Evolutionary conservation across 37 sponge, comb jelly and placozoan species (phyloP).

Genomic region (Hormiphora californensis): DNA sequence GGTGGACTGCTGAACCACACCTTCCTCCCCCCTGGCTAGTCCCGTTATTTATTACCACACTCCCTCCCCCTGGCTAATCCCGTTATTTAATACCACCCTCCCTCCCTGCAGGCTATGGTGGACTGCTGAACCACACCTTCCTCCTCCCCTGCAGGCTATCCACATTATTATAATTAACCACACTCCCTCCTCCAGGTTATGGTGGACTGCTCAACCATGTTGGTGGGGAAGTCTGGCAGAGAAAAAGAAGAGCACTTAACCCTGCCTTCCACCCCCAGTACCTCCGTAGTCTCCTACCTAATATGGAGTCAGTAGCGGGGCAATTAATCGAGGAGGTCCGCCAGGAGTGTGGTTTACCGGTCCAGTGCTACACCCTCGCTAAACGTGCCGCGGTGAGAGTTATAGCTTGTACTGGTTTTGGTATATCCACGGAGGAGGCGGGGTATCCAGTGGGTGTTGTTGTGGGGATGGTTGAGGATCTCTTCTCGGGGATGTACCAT

Average conservation of each 20-base stretch:
- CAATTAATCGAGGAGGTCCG: background rate
- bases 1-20: too few species aligned
- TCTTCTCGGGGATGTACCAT: background rate
- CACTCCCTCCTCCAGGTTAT: too few species aligned
- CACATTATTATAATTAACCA: too few species aligned
- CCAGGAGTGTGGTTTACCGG: too few species aligned
- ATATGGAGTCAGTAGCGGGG: background rate
- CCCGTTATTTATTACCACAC: too few species aligned
- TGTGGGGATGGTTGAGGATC: background rate
- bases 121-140: too few species aligned
- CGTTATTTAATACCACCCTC: too few species aligned
- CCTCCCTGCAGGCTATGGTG: too few species aligned
- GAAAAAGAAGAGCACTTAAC: background rate
- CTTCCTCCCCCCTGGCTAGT: too few species aligned
- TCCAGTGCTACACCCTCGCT: background rate
- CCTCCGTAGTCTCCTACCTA: background rate
- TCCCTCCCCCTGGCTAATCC: too few species aligned
- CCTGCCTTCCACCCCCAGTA: background rate
- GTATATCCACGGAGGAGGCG: background rate
- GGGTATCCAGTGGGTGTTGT: too few species aligned
- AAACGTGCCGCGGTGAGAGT: background rate
- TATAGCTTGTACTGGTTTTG: background rate
- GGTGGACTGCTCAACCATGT: slow-evolving; percentile 6
- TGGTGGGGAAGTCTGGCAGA: background rate
- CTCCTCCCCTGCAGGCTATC: too few species aligned